Conservation (phyloP, 1,140 invertebrate species). For the Druon quercuslanigerum region DNA sequence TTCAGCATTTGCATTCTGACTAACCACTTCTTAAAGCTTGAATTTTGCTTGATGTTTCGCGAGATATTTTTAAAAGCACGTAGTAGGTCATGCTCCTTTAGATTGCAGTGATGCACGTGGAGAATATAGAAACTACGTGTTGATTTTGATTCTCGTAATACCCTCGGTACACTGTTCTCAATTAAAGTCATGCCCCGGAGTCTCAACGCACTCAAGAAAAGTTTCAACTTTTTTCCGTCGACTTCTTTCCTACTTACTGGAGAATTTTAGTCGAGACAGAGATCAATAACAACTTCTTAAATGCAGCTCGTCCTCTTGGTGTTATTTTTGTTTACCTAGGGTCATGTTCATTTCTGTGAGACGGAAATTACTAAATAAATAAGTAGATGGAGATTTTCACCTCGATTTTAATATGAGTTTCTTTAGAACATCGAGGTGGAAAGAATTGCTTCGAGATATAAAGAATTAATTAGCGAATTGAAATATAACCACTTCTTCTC, state of each 20-base stretch:
- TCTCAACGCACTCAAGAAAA: neutral
- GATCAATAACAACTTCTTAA: constrained; percentile 6
- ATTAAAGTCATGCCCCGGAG: neutral
- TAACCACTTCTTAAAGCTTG: neutral
- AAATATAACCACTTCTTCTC: no score
- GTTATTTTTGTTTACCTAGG: neutral
- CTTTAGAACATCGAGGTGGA: neutral
- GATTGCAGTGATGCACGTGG: neutral
- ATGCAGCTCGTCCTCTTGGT: neutral
- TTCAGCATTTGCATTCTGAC: neutral
- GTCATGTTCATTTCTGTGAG: neutral
- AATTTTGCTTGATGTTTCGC: no score
- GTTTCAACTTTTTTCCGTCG: neutral
- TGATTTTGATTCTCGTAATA: constrained; percentile 3
- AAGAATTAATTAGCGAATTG: neutral
- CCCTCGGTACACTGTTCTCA: neutral
- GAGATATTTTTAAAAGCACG: no score
- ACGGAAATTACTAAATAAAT: constrained; percentile 8
- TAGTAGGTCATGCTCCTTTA: no score
- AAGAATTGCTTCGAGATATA: neutral
- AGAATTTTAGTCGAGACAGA: neutral
- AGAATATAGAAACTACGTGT: neutral
- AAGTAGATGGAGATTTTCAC: neutral
- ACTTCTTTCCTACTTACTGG: constrained; percentile 1
- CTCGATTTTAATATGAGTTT: neutral